Evolutionary conservation across 2,888 invertebrate genomes (phyloP).

Genomic region (Oxycera nigricornis): DNA sequence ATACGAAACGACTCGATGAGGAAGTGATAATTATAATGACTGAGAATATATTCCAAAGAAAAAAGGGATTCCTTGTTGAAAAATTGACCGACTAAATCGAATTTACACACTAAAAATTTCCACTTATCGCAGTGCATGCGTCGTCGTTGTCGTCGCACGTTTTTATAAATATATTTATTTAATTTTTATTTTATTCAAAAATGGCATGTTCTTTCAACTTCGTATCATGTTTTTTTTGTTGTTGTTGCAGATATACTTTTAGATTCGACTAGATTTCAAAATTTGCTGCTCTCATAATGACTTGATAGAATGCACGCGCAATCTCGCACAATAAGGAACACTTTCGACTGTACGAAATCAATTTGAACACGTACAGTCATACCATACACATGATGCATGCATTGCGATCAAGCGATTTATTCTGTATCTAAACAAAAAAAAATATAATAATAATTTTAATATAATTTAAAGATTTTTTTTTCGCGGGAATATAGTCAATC

Average conservation of each 20-base stretch:
- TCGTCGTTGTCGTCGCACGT: background rate
- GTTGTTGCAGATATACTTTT: background rate
- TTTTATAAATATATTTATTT: background rate
- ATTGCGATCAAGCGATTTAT: background rate
- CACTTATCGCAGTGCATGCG: conserved; percentile 7
- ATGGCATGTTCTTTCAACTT: too few species aligned
- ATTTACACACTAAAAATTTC: background rate
- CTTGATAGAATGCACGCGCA: background rate
- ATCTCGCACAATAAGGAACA: background rate
- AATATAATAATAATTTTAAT: too few species aligned
- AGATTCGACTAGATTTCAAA: background rate
- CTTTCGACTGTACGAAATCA: background rate
- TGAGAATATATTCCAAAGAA: too few species aligned
- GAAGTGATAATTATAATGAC: too few species aligned
- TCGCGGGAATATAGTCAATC: too few species aligned
- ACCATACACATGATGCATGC: background rate
- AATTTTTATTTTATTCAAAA: too few species aligned
- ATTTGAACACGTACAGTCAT: background rate
- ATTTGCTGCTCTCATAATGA: background rate
- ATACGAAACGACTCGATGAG: too few species aligned
- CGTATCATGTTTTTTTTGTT: too few species aligned
- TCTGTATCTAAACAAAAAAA: too few species aligned
- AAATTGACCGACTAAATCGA: background rate
- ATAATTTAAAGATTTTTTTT: too few species aligned
- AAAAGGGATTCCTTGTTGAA: too few species aligned